phyloP scores from a whole-genome alignment of 2,797 vertebrate genomes.

The Gephyroberyx darwinii region DNA sequence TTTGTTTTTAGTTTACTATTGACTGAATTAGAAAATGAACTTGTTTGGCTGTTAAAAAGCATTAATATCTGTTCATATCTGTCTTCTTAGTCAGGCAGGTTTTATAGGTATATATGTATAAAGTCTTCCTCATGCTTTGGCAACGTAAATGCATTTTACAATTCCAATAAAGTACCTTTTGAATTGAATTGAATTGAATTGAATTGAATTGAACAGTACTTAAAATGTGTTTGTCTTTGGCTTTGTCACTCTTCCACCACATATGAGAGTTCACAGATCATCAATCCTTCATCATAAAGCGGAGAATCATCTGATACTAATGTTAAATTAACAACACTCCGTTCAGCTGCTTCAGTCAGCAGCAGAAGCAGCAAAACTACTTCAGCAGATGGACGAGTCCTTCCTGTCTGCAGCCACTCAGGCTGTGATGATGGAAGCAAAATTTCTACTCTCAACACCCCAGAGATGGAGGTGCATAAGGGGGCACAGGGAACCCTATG shows the following conservation, averaged over 20 bases:
- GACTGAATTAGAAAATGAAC: no score
- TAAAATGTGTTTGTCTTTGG: no score
- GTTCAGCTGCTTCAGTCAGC: slow-evolving; percentile 25
- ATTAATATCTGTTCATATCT: no score
- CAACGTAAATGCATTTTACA: slow-evolving; percentile 23
- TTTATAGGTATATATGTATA: slow-evolving; percentile 18
- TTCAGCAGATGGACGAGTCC: slow-evolving; percentile 86
- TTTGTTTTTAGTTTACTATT: no score
- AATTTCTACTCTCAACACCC: slow-evolving; percentile 82
- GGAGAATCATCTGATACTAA: slow-evolving; percentile 39
- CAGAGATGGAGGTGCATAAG: slow-evolving; percentile 77
- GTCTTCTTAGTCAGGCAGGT: not conserved
- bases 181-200: slow-evolving; percentile 32
- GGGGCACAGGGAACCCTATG: slow-evolving; percentile 30
- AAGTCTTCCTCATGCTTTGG: slow-evolving; percentile 10
- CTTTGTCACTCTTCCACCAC: no score
- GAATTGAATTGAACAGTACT: no score
- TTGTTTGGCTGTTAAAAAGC: no score
- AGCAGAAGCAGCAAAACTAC: slow-evolving; percentile 56
- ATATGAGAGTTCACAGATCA: no score
- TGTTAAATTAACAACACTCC: slow-evolving; percentile 42
- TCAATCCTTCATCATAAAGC: not conserved
- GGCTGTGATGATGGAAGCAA: slow-evolving; percentile 82
- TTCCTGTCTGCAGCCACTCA: slow-evolving; percentile 88
- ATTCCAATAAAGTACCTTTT: slow-evolving; percentile 34